Base-by-base conservation (phyloP, 2,888 invertebrate species). In the Vesta saturnalis region DNA sequence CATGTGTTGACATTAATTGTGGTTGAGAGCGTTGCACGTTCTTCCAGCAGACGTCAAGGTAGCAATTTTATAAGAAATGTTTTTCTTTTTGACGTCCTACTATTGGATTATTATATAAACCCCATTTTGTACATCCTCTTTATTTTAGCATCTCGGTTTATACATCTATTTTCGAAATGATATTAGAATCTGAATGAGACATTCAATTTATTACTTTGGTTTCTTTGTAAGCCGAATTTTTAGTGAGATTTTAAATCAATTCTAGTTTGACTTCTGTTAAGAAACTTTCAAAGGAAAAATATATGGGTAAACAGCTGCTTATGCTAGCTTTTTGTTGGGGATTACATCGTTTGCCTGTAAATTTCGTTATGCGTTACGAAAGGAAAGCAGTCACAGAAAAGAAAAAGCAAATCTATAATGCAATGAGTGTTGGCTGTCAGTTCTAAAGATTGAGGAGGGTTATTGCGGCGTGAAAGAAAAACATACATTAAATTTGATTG, bases 1-100 rank as follows among this genome's bases (percentile, higher is more conserved):
- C 60, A 55, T 66, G 60, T 66, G 60, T 49, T 66, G 66, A 60
- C 66, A 60, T 60, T 66, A 64, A 64, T 64, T 64, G 64, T 54
- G 54, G 64, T 58, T 55, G 59, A 59, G 59, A 64, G 39, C 16
- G 39, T 49, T 59, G 64, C 39, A 47, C 62, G 55, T 56, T 46
- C 23, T 56, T 14, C 22, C 56, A 62, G 43, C 43, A 55, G 23
- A 62, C 56, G 56, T 62, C 56, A 56, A 56, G n/a, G 14, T 46
- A 39, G 54, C 19, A 23, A 19, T 15, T 60, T 52, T 35, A 61
- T 35, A 21, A 35, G 23, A 52, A 30, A 14, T 39, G n/a, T 54
- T 61, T n/a, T 54, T 47, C 19, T 59, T 43, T 58, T 16, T 6
- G 19, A 21, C 58, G 18, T 43, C 39, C 8, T 8, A 8, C 12